A percentile compares a stretch with the other conserved stretches of the same genome.
These are phyloP conservation scores for Trachymyrmex cornetzi DNA, from an alignment of 1,140 invertebrate species.

Conservation along the genomic window DNA sequence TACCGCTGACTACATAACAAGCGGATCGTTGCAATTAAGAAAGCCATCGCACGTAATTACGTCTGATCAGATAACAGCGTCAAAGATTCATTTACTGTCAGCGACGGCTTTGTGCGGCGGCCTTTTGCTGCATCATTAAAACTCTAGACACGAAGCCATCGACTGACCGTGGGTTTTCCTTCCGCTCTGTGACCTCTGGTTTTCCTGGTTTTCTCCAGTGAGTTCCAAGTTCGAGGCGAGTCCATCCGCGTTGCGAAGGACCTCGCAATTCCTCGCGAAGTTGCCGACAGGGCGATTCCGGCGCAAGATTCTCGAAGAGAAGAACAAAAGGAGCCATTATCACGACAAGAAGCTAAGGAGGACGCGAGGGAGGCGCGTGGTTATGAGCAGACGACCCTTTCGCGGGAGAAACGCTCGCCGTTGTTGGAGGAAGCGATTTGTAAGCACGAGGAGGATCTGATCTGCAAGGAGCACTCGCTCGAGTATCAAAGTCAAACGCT, in stretches of 20 bases:
- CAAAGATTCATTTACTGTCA: background rate
- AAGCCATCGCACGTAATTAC: background rate
- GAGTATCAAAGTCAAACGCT: constrained; percentile 80
- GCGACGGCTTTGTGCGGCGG: background rate
- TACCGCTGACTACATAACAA: background rate
- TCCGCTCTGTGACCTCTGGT: background rate
- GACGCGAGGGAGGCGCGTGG: background rate
- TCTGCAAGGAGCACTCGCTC: constrained; percentile 78
- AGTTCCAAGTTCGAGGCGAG: constrained; percentile 6
- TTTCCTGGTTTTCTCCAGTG: constrained; percentile 32
- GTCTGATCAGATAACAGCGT: background rate
- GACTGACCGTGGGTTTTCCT: background rate
- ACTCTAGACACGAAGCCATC: constrained; percentile 9
- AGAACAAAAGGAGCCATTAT: background rate
- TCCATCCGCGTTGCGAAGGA: constrained; percentile 15
- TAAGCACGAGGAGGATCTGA: constrained; percentile 71
- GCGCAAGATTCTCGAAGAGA: background rate
- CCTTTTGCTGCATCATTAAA: constrained; percentile 12
- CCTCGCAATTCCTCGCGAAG: background rate
- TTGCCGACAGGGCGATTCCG: background rate
- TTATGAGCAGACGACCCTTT: constrained; percentile 34
- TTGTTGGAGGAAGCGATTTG: constrained; percentile 48
- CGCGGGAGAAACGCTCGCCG: constrained; percentile 44
- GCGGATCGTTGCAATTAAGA: constrained; percentile 39
- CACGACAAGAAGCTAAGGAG: background rate